Percentiles rank a stretch among this genome's conserved stretches.
phyloP scores from a whole-genome alignment of 2,797 vertebrate species.

The Acanthurus tractus region DNA sequence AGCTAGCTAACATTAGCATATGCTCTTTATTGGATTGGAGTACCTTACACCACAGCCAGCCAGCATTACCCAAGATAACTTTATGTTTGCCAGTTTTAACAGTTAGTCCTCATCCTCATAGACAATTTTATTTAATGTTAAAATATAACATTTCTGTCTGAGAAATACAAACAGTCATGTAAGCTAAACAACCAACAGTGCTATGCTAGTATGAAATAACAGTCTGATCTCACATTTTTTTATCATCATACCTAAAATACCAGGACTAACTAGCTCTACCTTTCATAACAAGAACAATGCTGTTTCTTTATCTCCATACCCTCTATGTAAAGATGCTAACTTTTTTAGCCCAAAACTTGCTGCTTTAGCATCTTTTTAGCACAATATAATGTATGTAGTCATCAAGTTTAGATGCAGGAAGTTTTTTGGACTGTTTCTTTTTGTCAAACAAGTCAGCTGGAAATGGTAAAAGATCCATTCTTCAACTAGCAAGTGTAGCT shows the following conservation, averaged over 20 bases:
- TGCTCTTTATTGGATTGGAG: not conserved
- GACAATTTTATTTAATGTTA: too few relatives aligned
- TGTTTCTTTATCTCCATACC: not conserved
- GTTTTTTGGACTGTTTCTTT: too few relatives aligned
- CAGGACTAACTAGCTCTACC: not conserved
- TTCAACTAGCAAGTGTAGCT: not conserved
- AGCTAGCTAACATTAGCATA: not conserved
- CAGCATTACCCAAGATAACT: not conserved
- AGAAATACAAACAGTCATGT: not conserved
- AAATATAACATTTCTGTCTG: too few relatives aligned
- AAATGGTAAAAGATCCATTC: not conserved
- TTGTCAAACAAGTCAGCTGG: not conserved
- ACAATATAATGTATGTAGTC: too few relatives aligned
- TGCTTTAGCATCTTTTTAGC: not conserved
- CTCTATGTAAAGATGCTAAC: not conserved
- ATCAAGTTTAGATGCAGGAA: not conserved
- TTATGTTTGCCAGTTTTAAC: not conserved
- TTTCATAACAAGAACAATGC: not conserved
- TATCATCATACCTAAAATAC: not conserved
- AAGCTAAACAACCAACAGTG: not conserved
- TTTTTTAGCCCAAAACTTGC: not conserved
- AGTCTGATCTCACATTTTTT: not conserved
- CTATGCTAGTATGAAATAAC: not conserved
- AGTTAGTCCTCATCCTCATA: conserved; percentile 5
- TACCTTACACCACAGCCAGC: not conserved